phyloP scores from a whole-genome alignment of 2,888 invertebrate species.

The Tipula helvola region DNA sequence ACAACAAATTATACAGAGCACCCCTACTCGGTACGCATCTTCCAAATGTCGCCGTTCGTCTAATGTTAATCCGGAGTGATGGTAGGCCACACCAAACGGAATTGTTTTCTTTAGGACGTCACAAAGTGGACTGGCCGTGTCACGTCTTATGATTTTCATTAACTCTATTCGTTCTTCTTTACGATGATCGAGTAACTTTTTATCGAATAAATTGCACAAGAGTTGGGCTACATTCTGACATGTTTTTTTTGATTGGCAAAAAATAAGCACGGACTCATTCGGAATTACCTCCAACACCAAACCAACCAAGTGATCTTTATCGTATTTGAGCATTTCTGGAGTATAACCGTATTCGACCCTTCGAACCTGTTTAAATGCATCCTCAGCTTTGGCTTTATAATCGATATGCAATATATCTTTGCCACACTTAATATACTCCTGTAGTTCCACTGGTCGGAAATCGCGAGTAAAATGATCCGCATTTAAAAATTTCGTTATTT shows the following conservation, averaged over 20 bases:
- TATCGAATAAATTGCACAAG: slow-evolving; percentile 33
- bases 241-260: slow-evolving; percentile 86
- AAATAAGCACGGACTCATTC: slow-evolving; percentile 67
- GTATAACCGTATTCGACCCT: slow-evolving; percentile 51
- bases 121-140: slow-evolving; percentile 42
- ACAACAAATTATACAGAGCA: slow-evolving; percentile 80
- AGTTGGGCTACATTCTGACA: slow-evolving; percentile 81
- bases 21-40: slow-evolving; percentile 68
- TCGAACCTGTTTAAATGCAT: slow-evolving; percentile 40
- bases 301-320: slow-evolving; percentile 71
- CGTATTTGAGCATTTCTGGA: slow-evolving; percentile 42
- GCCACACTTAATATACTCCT: slow-evolving; percentile 71
- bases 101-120: slow-evolving; percentile 49
- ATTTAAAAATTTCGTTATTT: slow-evolving; percentile 66
- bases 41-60: slow-evolving; percentile 81
- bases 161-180: slow-evolving; percentile 46
- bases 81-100: slow-evolving; percentile 78
- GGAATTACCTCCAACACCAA: slow-evolving; percentile 74
- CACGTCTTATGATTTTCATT: slow-evolving; percentile 32
- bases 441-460: slow-evolving; percentile 80
- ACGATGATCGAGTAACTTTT: slow-evolving; percentile 43
- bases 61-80: slow-evolving; percentile 80
- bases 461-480: slow-evolving; percentile 71
- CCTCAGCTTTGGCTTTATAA: slow-evolving; percentile 36
- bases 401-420: slow-evolving; percentile 43